Base-by-base conservation (phyloP, 2,797 vertebrate species). In the Acanthis flammea region DNA sequence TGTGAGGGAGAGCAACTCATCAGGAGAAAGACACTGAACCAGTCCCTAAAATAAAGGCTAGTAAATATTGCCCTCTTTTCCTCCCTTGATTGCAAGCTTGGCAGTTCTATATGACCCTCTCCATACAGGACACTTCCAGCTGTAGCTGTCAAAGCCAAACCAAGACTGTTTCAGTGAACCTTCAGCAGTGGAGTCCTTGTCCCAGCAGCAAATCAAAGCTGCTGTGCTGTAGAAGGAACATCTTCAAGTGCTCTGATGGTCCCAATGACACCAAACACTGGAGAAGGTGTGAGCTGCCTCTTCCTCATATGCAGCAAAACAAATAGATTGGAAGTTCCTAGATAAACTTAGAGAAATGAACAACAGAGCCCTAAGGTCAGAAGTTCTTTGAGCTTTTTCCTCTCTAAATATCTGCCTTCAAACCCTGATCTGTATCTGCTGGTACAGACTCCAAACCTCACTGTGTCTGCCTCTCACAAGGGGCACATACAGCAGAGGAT, bases 1-100 rank as follows among this genome's bases (percentile, higher is more conserved):
- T 67, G 95, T 86, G 95, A 93, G 93, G 51, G 78, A 53, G 58
- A 90, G 79, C 65, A 51, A 77, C 93, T 88, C 30, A 93, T 91
- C 86, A 82, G 75, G 67, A 87, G 94, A 92, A 70, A 90, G 91
- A 90, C 65, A 90, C 45, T 0, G 10, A 92, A 80, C 86, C 53
- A 10, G 19, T 68, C 87, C 94, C 86, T 95, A 66, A 91, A 96
- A 94, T 78, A 88, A 73, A 86, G 82, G 55, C 15, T 7, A 5
- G 77, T 70, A 90, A 91, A 76, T 27, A 73, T n/a, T 91, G 71
- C 23, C 58, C 78, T 77, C 19, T 65, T 60, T 92, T 81, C 67
- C 66, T 54, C 58, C 74, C 62, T 82, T 71, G 37, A 55, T 24
- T 73, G 47, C 15, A n/a, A 47, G 12, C 28, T 27, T 44, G 35